These are phyloP conservation scores for Polietes domitor DNA, from an alignment of 2,888 invertebrate genomes.

Conservation along the genomic window DNA sequence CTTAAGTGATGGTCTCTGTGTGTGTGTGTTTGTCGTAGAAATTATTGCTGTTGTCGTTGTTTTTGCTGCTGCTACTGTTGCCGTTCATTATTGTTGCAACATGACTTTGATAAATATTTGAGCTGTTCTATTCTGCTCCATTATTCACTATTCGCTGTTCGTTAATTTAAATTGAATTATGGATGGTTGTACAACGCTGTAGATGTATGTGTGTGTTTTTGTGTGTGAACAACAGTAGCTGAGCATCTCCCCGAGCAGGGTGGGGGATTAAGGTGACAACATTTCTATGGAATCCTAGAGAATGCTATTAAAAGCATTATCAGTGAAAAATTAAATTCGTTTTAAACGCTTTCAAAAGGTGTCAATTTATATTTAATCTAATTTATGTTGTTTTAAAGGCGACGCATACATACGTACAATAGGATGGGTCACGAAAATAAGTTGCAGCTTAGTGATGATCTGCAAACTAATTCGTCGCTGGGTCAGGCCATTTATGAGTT, in stretches of 20 bases:
- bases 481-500: no score
- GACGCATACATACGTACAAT: no score
- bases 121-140: slow-evolving; percentile 24
- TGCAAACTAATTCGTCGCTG: no score
- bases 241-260: background rate
- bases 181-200: background rate
- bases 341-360: background rate
- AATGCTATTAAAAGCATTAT: background rate
- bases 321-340: background rate
- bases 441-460: no score
- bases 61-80: background rate
- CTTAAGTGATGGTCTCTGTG: background rate
- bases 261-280: background rate
- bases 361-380: background rate
- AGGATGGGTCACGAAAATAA: no score
- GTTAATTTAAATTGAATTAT: slow-evolving; percentile 28
- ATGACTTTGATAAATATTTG: slow-evolving; percentile 52
- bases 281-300: background rate
- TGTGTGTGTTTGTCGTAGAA: no score
- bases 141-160: slow-evolving; percentile 35
- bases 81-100: slow-evolving; percentile 41
- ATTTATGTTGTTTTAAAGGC: background rate
- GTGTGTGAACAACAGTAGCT: background rate
- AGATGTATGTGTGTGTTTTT: background rate
- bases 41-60: no score